A percentile compares a stretch with the other conserved stretches of the same genome.
Conservation (phyloP, 2,888 invertebrate species). For the Callinectes sapidus region DNA sequence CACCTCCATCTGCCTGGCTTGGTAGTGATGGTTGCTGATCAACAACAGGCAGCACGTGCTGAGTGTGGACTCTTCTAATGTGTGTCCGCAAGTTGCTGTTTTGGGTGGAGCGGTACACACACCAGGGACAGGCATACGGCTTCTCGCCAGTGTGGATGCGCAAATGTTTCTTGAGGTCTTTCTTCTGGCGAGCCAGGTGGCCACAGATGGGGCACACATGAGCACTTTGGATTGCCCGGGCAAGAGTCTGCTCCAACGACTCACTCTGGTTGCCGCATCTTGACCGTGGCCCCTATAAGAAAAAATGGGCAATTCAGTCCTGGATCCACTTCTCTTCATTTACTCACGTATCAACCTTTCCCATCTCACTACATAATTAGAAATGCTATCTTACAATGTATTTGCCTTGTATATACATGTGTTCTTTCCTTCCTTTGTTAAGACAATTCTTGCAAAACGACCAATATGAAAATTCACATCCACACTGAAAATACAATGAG, state of each 20-base stretch:
- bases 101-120: conserved; percentile 71
- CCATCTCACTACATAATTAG: conserved; percentile 27
- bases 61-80: conserved; percentile 68
- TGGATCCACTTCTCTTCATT: conserved; percentile 50
- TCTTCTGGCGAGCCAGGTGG: conserved; percentile 69
- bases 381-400: not conserved
- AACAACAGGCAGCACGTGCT: conserved; percentile 34
- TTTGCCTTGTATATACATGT: not conserved
- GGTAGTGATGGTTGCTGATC: conserved; percentile 43
- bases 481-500: not conserved
- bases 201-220: conserved; percentile 70
- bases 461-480: not conserved
- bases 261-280: conserved; percentile 63
- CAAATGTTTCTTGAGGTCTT: conserved; percentile 71
- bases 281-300: conserved; percentile 67
- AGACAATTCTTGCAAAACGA: not conserved
- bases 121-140: conserved; percentile 67
- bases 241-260: conserved; percentile 59
- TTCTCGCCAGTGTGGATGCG: conserved; percentile 72
- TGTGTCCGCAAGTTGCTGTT: conserved; percentile 71
- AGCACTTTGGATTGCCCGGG: conserved; percentile 59
- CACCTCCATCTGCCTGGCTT: conserved; percentile 23
- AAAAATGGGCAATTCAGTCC: conserved; percentile 68
- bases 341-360: conserved; percentile 32
- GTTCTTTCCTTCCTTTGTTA: not conserved